Base-by-base conservation (phyloP, 1,140 invertebrate species). In the Tyrophagus putrescentiae region DNA sequence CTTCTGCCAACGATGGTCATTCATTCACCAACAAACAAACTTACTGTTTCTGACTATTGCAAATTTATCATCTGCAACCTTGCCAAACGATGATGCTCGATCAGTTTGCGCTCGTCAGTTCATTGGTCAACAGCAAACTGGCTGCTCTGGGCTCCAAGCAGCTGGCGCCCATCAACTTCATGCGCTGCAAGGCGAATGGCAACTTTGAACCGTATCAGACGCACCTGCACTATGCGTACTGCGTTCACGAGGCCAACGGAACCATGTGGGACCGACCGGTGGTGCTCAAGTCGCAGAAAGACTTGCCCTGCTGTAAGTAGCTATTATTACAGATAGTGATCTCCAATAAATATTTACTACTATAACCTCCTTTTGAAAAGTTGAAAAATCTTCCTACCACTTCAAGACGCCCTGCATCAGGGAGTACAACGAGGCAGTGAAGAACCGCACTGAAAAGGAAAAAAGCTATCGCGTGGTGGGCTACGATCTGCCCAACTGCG, bases 251-350 rank as follows among this genome's bases (percentile, higher is more conserved):
- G 29, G 32, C 3, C 4, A 29, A 6, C 25, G 57, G 57, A 1
- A 16, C 1, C 4, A 16, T 59, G 29, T 16, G 25, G n/a, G 57
- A 59, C 1, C 34, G 52, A 6, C 21, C 21, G 9, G 52, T 60
- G 1, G 23, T 29, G 11, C 41, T 39, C 7, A 39, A 29, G 27
- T 18, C 34, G n/a, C 11, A 57, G 11, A 31, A 39, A 45, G 39
- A 45, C 1, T 45, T 65, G 16, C 27, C 18, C n/a, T 65, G 64
- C 29, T 61, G 64, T 65, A 54, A 63, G 64, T 61, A 7, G 7
- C 7, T 53, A 53, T 48, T 42, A 42, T 42, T 23, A 42, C 1
- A n/a, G 41, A 42, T 42, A 42, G 41, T 42, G 6, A 23, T 21
- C 6, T n/a, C 41, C 18, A 1, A 42, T 42, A 42, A 1, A 42